phyloP scores from a whole-genome alignment of 2,888 invertebrate genomes.

The Tortrix viridana region DNA sequence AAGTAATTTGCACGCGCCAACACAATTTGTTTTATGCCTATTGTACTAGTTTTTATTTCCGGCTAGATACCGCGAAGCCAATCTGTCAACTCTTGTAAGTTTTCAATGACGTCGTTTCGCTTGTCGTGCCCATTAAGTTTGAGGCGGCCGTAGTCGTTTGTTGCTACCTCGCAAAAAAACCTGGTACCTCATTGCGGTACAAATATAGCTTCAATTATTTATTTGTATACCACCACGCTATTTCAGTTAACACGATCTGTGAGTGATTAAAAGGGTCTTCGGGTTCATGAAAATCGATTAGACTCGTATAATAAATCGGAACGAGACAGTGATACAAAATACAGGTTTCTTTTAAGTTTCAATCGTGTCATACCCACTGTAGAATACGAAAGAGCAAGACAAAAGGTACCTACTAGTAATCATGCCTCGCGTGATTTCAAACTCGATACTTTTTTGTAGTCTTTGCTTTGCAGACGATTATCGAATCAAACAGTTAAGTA shows the following conservation, averaged over 20 bases:
- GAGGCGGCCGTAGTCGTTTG: constrained; percentile 25
- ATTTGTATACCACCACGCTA: background rate
- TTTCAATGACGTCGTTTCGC: constrained; percentile 47
- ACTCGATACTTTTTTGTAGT: constrained; percentile 9
- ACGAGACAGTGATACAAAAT: too few relatives aligned
- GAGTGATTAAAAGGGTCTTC: too few relatives aligned
- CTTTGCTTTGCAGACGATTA: constrained; percentile 17
- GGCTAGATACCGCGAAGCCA: constrained; percentile 48
- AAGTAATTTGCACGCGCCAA: constrained; percentile 73
- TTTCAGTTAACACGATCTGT: too few relatives aligned
- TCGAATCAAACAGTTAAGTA: constrained; percentile 14
- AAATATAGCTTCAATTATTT: background rate
- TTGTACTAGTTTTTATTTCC: constrained; percentile 67
- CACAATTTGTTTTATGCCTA: constrained; percentile 64
- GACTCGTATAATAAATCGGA: too few relatives aligned
- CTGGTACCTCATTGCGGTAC: background rate
- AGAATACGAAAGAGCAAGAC: too few relatives aligned
- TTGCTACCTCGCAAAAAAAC: constrained; percentile 1
- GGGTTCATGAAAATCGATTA: too few relatives aligned
- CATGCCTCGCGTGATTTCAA: constrained; percentile 14
- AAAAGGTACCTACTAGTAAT: background rate
- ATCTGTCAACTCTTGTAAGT: constrained; percentile 43
- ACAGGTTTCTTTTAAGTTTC: too few relatives aligned
- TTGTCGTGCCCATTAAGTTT: constrained; percentile 36
- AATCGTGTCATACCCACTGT: too few relatives aligned